Evolutionary conservation across 2,888 invertebrate species (phyloP), one percentile per base, ranked within the genome.

Genomic region (Seladonia tumulorum): DNA sequence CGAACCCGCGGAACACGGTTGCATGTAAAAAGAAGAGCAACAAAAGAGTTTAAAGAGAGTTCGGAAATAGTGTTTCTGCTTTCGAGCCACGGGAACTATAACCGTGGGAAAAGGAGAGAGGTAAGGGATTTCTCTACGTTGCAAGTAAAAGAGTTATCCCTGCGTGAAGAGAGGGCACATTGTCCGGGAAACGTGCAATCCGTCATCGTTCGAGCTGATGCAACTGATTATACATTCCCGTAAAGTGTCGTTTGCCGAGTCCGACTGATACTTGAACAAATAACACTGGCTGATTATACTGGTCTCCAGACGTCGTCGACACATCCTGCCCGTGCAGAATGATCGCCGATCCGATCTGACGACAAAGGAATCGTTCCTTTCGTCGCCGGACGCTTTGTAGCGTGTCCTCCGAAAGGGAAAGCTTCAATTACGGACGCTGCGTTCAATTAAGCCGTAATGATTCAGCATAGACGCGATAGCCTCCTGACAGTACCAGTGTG

Each of bases 151-250:
- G 63, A 63, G 16, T 63, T 16, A 29, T 63, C 5, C 5, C 5
- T 29, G 63, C 63, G 63, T 29, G 63, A 29, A 63, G 29, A 63
- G 7, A 63, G 29, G 29, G 29, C 63, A 63, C 16, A 63, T 63
- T 63, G 63, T 29, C 63, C 63, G 63, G 5, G 63, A 63, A 63
- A 29, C 63, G 63, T 29, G 63, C 63, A 29, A 63, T 63, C 29
- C 63, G 16, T 29, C 16, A 7, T 29, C 63, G 63, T 63, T 29
- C 63, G 63, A 63, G 63, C 16, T 63, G 29, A 63, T 63, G 63
- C 63, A 16, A 63, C 63, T 63, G 63, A 63, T 63, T 63, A 63
- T 63, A 63, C 16, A 7, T 5, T 29, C 14, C 25, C 2, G 63
- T 14, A 63, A 63, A 29, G 14, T 16, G 25, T 29, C 29, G 63